Evolutionary conservation across 2,113 vertebrate genomes (phyloP), one percentile per base, ranked within the genome.

Genomic region (Columba janthina): DNA sequence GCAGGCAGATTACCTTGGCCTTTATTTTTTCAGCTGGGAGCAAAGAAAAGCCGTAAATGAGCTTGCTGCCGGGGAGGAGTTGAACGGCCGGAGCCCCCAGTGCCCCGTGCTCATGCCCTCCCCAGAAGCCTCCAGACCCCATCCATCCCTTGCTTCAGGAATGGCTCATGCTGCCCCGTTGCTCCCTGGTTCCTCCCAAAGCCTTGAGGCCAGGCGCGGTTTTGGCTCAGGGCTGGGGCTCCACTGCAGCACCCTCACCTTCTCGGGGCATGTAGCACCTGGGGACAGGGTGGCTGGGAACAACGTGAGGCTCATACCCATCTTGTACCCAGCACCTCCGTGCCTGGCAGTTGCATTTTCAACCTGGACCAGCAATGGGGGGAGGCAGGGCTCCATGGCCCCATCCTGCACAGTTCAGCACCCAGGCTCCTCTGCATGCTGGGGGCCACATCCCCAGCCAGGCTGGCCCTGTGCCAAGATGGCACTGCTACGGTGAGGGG

Each of bases 11-110:
- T 96, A 93, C 92, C 85, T 96, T 92, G 81, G 85, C 79, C 93
- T 96, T 97, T 95, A 93, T 82, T 97, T 94, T 95, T 93, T 88
- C 85, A 91, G 31, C 76, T 73, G 76, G 65, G 83, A 96, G 92
- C 50, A 82, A 61, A 96, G 89, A 85, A 92, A 88, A 92, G 70
- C 76, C 57, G 75, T 69, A 80, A 91, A 82, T 64, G 92, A 89
- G 87, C 38, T 90, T 76, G 62, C 82, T 87, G 66, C 53, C 1
- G 6, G 61, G 61, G 84, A 88, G 58, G 62, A 62, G 85, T 46
- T 54, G 85, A 74, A 3, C 9, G 8, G 70, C 72, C 38, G 64
- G 67, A 90, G 58, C 58, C 57, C 34, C 32, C 14, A 54, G 32
- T 4, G 3, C 14, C 66, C 51, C 9, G 18, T 2, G 10, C 36